Base-by-base conservation (phyloP, 2,888 invertebrate species). In the Diogma glabrata region DNA sequence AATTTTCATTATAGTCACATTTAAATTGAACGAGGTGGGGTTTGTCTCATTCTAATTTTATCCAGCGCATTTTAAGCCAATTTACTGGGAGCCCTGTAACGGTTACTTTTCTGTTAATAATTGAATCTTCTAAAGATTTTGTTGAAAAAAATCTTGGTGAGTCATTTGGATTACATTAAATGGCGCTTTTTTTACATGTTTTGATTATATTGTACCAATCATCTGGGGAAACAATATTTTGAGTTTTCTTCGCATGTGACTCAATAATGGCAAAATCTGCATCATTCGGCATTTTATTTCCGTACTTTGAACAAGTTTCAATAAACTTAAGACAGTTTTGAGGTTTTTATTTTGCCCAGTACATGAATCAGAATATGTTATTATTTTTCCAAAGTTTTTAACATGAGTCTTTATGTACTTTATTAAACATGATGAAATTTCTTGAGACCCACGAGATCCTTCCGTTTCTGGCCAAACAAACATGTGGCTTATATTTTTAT, bases 111-210 rank as follows among this genome's bases (percentile, higher is more conserved):
- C 56, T 59, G 53, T 56, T 58, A 57, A 50, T 54, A 55, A 59
- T 54, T 24, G 55, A 57, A 14, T 59, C 17, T 57, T 59, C 56
- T 55, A 57, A 57, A 51, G 52, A 28, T 50, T 55, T 55, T 52
- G 56, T 56, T 55, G 57, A 26, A 26, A 26, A 26, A 56, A 55
- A 54, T 58, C 55, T 55, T 57, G 53, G 52, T 56, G 57, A 28
- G 56, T 58, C 55, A 57, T 57, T 58, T 57, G 55, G 52, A 57
- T 56, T 52, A 58, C 36, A 58, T 57, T n/a, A 57, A 57, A 57
- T 52, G 56, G 53, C 33, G 52, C 50, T 53, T 55, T 57, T 55
- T 54, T 54, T 54, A 54, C 51, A n/a, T n/a, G n/a, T n/a, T n/a
- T n/a, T n/a, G n/a, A n/a, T n/a, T n/a, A n/a, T n/a, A n/a, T n/a